Evolutionary conservation across 2,888 invertebrate genomes (phyloP).

Genomic region (Corythucha ciliata): DNA sequence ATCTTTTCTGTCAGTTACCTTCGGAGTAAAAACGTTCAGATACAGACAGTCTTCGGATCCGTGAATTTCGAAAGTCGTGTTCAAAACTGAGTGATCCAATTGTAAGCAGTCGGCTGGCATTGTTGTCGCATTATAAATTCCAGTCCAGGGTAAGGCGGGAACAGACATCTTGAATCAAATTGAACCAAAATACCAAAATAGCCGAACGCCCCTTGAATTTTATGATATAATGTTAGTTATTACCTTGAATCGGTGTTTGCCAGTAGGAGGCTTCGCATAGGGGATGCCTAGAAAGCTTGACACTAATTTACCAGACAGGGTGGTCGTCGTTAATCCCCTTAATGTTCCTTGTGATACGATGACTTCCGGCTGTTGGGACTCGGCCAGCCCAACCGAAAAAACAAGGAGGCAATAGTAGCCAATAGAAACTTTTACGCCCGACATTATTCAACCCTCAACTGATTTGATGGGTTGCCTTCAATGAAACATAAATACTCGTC

Average conservation of each 20-base stretch:
- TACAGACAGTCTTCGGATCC: conserved; percentile 61
- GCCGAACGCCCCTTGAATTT: no score
- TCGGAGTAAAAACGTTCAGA: conserved; percentile 54
- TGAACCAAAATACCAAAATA: no score
- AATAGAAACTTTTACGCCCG: no score
- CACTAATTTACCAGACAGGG: neutral
- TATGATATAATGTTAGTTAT: no score
- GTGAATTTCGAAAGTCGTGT: conserved; percentile 38
- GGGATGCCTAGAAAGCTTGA: conserved; percentile 7
- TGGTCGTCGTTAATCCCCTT: neutral
- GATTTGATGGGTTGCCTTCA: no score
- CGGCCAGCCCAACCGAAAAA: no score
- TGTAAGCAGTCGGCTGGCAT: conserved; percentile 54
- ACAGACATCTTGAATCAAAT: conserved; percentile 45
- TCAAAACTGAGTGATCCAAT: conserved; percentile 44
- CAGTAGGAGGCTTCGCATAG: conserved; percentile 5
- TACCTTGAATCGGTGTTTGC: conserved; percentile 17
- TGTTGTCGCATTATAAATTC: conserved; percentile 57
- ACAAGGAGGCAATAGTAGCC: neutral
- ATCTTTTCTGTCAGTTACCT: no score
- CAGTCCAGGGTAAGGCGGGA: conserved; percentile 52
- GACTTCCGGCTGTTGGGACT: conserved; percentile 5
- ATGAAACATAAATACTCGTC: no score
- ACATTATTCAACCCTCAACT: no score
- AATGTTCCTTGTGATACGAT: neutral